A percentile compares a stretch with the other conserved stretches of the same genome.
Conservation (phyloP, 2,113 vertebrate species). For the Chamaea fasciata region DNA sequence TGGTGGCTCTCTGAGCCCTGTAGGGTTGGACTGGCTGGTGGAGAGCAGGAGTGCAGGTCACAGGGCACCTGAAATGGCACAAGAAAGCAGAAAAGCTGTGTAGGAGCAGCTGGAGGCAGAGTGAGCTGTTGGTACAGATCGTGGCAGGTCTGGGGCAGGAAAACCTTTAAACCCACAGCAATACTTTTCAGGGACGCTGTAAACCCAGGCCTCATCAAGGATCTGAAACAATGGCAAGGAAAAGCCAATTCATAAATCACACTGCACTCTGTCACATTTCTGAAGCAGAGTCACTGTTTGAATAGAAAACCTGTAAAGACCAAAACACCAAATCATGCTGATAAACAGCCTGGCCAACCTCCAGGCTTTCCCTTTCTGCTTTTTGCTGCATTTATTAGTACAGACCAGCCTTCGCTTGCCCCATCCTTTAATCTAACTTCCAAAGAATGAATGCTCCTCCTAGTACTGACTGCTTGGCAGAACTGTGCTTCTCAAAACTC, state of each 20-base stretch:
- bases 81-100: neutral
- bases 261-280: neutral
- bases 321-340: neutral
- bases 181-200: neutral
- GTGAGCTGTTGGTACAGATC: neutral
- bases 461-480: neutral
- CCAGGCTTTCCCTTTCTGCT: neutral
- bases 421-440: neutral
- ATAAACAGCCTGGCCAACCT: neutral
- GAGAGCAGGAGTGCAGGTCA: neutral
- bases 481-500: neutral
- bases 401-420: neutral
- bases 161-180: neutral
- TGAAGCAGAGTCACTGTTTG: neutral
- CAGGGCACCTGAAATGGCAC: slow-evolving; percentile 10
- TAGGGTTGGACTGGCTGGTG: neutral
- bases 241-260: neutral
- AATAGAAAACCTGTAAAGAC: neutral
- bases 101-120: neutral
- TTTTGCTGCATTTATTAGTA: neutral
- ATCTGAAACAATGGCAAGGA: neutral
- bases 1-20: neutral
- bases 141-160: neutral
- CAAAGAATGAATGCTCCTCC: neutral
- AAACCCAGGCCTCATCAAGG: neutral